These are phyloP conservation scores for Neomorphus geoffroyi DNA, from an alignment of 2,797 vertebrate genomes.

Conservation along the genomic window DNA sequence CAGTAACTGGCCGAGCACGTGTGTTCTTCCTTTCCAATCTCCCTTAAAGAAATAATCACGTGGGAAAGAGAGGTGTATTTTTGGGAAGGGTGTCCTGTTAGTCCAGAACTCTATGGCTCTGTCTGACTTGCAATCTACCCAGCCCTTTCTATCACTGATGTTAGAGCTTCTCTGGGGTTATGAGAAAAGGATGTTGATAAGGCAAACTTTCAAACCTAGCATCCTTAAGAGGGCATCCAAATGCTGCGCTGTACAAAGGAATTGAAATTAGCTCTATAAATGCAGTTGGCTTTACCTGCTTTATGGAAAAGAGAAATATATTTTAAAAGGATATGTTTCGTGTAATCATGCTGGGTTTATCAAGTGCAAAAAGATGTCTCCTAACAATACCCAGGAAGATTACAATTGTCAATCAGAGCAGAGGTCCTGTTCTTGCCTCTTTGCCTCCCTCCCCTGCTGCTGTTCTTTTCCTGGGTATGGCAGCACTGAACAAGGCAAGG, in stretches of 20 bases:
- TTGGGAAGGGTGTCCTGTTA: neutral
- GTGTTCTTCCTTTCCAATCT: neutral
- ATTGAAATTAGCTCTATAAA: constrained; percentile 39
- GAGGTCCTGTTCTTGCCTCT: neutral
- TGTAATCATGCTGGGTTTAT: constrained; percentile 52
- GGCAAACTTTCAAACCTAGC: constrained; percentile 39
- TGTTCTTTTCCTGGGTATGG: constrained; percentile 24
- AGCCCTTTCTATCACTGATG: neutral
- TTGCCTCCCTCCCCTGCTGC: neutral
- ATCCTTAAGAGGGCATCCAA: constrained; percentile 69
- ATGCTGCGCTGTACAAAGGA: constrained; percentile 53
- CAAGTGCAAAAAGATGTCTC: constrained; percentile 46
- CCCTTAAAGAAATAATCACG: neutral
- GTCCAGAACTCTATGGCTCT: neutral
- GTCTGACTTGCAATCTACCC: neutral
- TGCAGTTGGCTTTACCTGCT: constrained; percentile 38
- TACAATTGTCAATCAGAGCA: constrained; percentile 37
- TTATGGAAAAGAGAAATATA: constrained; percentile 28
- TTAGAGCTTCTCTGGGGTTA: neutral
- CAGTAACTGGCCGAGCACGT: neutral
- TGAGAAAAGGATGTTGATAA: neutral
- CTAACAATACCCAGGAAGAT: constrained; percentile 51
- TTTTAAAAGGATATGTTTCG: constrained; percentile 43
- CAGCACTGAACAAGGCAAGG: neutral
- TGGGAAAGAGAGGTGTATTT: neutral